Evolutionary conservation across 2,113 vertebrate genomes (phyloP).

Genomic region (Paramormyrops kingsleyae): DNA sequence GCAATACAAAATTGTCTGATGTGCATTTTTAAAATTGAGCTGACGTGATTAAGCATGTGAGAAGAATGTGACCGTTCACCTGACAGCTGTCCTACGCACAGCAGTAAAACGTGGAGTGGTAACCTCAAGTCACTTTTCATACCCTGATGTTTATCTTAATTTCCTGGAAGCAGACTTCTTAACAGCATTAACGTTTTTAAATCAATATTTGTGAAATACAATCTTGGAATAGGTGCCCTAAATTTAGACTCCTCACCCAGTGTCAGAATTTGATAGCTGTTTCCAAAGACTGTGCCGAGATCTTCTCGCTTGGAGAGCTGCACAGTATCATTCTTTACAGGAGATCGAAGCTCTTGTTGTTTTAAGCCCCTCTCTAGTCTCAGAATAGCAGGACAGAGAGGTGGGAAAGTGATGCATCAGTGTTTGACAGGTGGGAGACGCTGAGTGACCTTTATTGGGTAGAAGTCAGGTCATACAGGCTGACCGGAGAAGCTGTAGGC

Average conservation of each 20-base stretch:
- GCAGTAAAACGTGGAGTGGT: neutral
- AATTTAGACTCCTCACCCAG: slow-evolving; percentile 19
- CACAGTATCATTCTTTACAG: slow-evolving; percentile 15
- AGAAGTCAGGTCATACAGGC: neutral
- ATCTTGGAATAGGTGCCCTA: slow-evolving; percentile 25
- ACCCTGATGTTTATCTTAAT: neutral
- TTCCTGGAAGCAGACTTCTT: slow-evolving; percentile 10
- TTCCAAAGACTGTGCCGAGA: slow-evolving; percentile 5
- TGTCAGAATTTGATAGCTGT: slow-evolving; percentile 22
- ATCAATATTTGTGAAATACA: slow-evolving; percentile 22
- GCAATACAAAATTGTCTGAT: neutral
- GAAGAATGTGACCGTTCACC: neutral
- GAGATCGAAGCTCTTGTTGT: slow-evolving; percentile 19
- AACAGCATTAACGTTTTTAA: slow-evolving; percentile 3
- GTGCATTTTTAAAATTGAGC: neutral
- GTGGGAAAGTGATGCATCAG: neutral
- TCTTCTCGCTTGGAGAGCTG: slow-evolving; percentile 37
- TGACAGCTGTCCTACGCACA: neutral
- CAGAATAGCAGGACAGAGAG: slow-evolving; percentile 16
- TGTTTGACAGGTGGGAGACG: slow-evolving; percentile 12
- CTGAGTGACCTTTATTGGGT: slow-evolving; percentile 9
- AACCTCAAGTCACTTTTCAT: neutral
- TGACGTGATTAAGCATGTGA: neutral
- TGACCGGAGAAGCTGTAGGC: slow-evolving; percentile 21
- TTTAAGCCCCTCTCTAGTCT: slow-evolving; percentile 17